These are phyloP conservation scores for Pocillopora verrucosa DNA, from an alignment of 64 coral and sea anemone genomes.

Conservation along the genomic window DNA sequence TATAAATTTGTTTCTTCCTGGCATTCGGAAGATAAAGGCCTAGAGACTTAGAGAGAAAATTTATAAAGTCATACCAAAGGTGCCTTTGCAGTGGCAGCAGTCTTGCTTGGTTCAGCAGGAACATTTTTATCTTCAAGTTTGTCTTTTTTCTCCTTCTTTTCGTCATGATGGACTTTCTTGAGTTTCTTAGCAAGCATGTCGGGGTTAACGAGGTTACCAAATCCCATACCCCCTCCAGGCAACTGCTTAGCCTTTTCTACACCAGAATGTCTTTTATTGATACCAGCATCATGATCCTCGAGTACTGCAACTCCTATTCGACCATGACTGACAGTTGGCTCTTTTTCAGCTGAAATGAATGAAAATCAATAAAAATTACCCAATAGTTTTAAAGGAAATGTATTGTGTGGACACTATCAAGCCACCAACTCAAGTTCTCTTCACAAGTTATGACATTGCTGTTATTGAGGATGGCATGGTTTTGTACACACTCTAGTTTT, in stretches of 20 bases:
- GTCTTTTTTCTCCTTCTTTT: constrained; percentile 59
- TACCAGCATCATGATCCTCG: constrained; percentile 17
- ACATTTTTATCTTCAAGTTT: constrained; percentile 20
- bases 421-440: too few species aligned
- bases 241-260: constrained; percentile 49
- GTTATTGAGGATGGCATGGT: too few species aligned
- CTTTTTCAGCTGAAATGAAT: background rate
- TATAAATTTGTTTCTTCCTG: background rate
- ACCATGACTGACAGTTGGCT: background rate
- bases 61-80: background rate
- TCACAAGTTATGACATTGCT: too few species aligned
- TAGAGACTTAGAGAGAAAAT: background rate
- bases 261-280: constrained; percentile 39
- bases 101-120: constrained; percentile 1
- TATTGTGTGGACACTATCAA: too few species aligned
- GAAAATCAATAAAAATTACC: too few species aligned
- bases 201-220: constrained; percentile 65
- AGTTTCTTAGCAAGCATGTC: constrained; percentile 67
- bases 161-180: constrained; percentile 66
- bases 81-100: background rate
- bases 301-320: background rate
- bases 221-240: constrained; percentile 66
- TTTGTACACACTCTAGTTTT: too few species aligned
- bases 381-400: too few species aligned
- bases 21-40: too few species aligned